Conservation (phyloP, 2,888 invertebrate genomes). For the Caenorhabditis sp. region DNA sequence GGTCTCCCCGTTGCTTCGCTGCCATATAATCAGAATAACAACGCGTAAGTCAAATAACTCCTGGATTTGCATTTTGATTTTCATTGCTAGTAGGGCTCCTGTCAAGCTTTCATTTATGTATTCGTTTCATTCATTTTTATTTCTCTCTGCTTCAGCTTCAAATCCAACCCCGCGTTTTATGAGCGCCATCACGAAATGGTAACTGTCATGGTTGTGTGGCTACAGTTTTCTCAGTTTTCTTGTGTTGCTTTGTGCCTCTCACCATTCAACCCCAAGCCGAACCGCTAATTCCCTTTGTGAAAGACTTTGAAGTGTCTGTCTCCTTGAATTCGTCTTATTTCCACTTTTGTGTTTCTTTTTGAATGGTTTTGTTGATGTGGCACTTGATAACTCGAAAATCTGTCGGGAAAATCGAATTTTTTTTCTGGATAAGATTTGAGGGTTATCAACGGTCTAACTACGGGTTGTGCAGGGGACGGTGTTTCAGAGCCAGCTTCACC, state of each 20-base stretch:
- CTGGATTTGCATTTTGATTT: neutral
- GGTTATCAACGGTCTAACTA: slow-evolving; percentile 12
- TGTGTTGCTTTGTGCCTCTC: slow-evolving; percentile 37
- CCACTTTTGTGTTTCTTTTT: slow-evolving; percentile 21
- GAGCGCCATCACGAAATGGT: slow-evolving; percentile 56
- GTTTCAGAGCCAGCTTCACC: slow-evolving; percentile 53
- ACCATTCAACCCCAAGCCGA: slow-evolving; percentile 18
- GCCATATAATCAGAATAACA: slow-evolving; percentile 58
- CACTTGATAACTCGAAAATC: slow-evolving; percentile 3
- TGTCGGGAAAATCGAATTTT: too few species aligned
- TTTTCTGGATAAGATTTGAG: too few species aligned
- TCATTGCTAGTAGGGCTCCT: neutral
- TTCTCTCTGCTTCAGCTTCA: slow-evolving; percentile 56
- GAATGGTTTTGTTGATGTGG: slow-evolving; percentile 30
- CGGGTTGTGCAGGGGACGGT: slow-evolving; percentile 12
- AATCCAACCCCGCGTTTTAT: slow-evolving; percentile 51
- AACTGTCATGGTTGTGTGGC: slow-evolving; percentile 46
- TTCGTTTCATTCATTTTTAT: slow-evolving; percentile 8
- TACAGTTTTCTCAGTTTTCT: slow-evolving; percentile 20
- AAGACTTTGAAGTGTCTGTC: slow-evolving; percentile 6
- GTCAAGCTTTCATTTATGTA: slow-evolving; percentile 1
- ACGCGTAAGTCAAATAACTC: slow-evolving; percentile 50
- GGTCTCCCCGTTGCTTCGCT: slow-evolving; percentile 50
- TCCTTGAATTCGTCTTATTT: slow-evolving; percentile 7
- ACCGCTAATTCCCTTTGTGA: slow-evolving; percentile 13